Percentiles rank a stretch among this genome's conserved stretches.
phyloP scores from a whole-genome alignment of 1,140 invertebrate genomes.

The Drosophila nannoptera region DNA sequence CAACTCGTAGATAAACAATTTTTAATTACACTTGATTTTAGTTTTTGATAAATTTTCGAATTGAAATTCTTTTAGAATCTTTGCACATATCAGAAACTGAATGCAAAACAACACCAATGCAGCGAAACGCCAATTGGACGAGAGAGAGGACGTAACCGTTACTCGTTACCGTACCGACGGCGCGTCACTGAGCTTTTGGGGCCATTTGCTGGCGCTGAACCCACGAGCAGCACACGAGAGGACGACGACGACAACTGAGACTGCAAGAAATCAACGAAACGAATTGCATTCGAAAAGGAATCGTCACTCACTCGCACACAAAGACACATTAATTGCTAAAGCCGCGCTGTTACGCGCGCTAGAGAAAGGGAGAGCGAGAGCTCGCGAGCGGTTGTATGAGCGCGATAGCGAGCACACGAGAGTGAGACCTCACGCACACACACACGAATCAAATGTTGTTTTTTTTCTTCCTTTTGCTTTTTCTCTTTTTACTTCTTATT shows the following conservation, averaged over 20 bases:
- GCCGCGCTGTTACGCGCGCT: conserved; percentile 12
- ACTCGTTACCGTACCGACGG: conserved; percentile 66
- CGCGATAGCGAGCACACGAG: conserved; percentile 3
- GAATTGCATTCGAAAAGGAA: conserved; percentile 76
- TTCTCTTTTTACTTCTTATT: conserved; percentile 26
- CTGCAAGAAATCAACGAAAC: conserved; percentile 73
- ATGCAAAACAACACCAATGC: conserved; percentile 15
- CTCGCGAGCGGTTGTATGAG: no score
- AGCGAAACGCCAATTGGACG: conserved; percentile 19
- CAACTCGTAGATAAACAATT: conserved; percentile 14
- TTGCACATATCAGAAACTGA: conserved; percentile 38
- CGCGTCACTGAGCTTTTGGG: conserved; percentile 66
- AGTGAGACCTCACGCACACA: not conserved
- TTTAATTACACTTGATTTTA: conserved; percentile 22
- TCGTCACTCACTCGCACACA: conserved; percentile 54
- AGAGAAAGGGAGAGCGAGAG: conserved; percentile 12
- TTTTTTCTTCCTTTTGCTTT: conserved; percentile 17
- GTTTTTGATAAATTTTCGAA: conserved; percentile 27
- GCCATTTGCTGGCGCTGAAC: conserved; percentile 32
- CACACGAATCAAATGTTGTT: conserved; percentile 50
- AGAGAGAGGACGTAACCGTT: conserved; percentile 23
- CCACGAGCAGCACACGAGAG: conserved; percentile 32
- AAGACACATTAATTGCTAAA: conserved; percentile 33
- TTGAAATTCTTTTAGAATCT: conserved; percentile 12
- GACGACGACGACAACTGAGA: conserved; percentile 41